Base-by-base conservation (phyloP, 2,888 invertebrate genomes). In the Drosophila suboccidentalis region DNA sequence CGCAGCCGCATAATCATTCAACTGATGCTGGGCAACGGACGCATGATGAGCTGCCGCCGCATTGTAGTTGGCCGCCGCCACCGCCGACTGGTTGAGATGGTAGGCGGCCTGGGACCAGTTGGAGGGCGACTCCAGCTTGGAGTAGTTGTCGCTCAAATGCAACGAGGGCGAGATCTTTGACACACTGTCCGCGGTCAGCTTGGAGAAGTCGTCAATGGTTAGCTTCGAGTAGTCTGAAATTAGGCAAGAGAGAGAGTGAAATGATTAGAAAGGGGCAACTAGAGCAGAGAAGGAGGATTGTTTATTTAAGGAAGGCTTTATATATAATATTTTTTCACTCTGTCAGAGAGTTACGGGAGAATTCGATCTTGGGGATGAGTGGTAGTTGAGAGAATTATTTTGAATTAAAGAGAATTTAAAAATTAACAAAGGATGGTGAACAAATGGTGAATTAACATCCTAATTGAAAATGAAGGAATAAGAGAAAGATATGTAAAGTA, bases 161-260 rank as follows among this genome's bases (percentile, higher is more conserved):
- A 92, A 66, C 11, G 91, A 90, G 50, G 93, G 92, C 66, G 92
- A 91, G 84, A 93, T 93, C 91, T 93, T 93, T 15, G 92, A 89
- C 26, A 92, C 92, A 73, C 92, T 91, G 64, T 93, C 93, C 34
- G 91, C 91, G 6, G 93, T 91, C 10, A 93, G 80, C 66, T 94
- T 95, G 1, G 94, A 93, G 73, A 94, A 92, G 44, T 94, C 92
- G 71, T 93, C 93, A 43, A 93, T 92, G 38, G 91, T 87, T 49
- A 93, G 89, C 75, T 95, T 95, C 15, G 94, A 93, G 36, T 94
- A 94, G 84, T 95, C 95, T 93, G 51, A 15, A 67, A 59, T 13
- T 2, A 29, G 47, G 11, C 4, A 15, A 58, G 10, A 13, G 17
- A 13, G 17, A 29, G 11, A 10, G 17, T 5, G 39, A 17, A 15